Conservation (phyloP, 2,888 invertebrate species). For the Xestobium rufovillosum region DNA sequence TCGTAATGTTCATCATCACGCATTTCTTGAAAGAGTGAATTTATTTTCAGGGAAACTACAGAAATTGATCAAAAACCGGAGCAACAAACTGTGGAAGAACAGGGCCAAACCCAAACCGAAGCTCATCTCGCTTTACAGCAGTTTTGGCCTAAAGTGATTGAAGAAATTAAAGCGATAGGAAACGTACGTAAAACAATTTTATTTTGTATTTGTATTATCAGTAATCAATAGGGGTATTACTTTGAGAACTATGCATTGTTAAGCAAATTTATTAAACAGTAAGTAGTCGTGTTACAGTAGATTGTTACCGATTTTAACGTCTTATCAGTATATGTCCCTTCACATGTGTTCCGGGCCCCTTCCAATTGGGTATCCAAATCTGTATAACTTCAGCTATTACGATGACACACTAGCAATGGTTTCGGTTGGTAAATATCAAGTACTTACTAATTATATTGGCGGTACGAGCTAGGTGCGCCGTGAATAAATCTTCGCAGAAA, state of each 20-base stretch:
- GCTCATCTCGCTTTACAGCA: constrained; percentile 63
- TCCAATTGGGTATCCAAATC: too few relatives aligned
- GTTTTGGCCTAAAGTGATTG: constrained; percentile 77
- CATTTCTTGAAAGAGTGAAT: constrained; percentile 1
- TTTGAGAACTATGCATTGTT: too few relatives aligned
- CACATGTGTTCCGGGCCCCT: too few relatives aligned
- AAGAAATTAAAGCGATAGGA: constrained; percentile 70
- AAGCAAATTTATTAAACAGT: too few relatives aligned
- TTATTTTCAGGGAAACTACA: constrained; percentile 22
- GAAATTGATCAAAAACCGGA: constrained; percentile 36
- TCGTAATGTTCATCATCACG: constrained; percentile 23
- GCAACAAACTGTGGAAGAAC: constrained; percentile 34
- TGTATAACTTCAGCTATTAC: too few relatives aligned
- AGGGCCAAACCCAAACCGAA: constrained; percentile 49
- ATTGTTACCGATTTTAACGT: too few relatives aligned
- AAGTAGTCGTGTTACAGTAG: too few relatives aligned
- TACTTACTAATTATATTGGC: too few relatives aligned
- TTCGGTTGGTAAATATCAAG: too few relatives aligned
- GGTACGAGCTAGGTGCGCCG: not conserved
- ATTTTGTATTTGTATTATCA: not conserved
- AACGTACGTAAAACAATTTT: constrained; percentile 47
- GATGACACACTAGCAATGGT: too few relatives aligned
- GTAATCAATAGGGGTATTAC: too few relatives aligned
- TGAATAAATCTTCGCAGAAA: constrained; percentile 8
- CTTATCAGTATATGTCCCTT: too few relatives aligned